These are phyloP conservation scores for Noctua pronuba DNA, from an alignment of 2,888 invertebrate genomes.

Conservation along the genomic window DNA sequence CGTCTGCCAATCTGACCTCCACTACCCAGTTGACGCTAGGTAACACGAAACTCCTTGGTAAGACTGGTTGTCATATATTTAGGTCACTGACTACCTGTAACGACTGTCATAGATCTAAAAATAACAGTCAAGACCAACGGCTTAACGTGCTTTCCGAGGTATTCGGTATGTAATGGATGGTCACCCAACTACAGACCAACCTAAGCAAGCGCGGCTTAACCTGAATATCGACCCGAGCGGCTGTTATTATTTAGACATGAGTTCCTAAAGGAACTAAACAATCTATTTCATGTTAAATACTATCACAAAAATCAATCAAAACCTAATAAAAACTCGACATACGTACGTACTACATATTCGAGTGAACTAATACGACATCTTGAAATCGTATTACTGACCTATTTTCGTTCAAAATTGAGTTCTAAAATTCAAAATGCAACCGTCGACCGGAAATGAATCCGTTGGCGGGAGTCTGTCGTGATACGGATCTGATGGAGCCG, in stretches of 20 bases:
- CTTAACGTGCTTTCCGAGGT: neutral
- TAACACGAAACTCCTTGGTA: too few species aligned
- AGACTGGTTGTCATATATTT: too few species aligned
- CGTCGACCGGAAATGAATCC: constrained; percentile 88
- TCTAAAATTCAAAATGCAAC: constrained; percentile 88
- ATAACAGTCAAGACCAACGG: neutral
- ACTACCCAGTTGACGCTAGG: too few species aligned
- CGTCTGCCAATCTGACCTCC: too few species aligned
- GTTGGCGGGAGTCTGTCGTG: constrained; percentile 86
- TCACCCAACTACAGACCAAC: too few species aligned
- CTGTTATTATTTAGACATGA: too few species aligned
- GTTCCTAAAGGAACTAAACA: too few species aligned
- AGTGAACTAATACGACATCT: constrained; percentile 67
- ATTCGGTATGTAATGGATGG: too few species aligned
- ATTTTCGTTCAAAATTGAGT: constrained; percentile 78
- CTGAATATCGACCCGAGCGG: neutral
- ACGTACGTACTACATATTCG: constrained; percentile 49
- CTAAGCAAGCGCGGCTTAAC: neutral
- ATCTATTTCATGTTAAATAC: neutral
- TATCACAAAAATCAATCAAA: constrained; percentile 3
- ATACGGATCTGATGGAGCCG: constrained; percentile 89
- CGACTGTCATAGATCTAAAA: neutral
- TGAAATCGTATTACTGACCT: constrained; percentile 76
- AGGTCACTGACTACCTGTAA: neutral
- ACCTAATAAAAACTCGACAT: constrained; percentile 9